Conservation (phyloP, 2,113 vertebrate species). For the Tachycineta bicolor region DNA sequence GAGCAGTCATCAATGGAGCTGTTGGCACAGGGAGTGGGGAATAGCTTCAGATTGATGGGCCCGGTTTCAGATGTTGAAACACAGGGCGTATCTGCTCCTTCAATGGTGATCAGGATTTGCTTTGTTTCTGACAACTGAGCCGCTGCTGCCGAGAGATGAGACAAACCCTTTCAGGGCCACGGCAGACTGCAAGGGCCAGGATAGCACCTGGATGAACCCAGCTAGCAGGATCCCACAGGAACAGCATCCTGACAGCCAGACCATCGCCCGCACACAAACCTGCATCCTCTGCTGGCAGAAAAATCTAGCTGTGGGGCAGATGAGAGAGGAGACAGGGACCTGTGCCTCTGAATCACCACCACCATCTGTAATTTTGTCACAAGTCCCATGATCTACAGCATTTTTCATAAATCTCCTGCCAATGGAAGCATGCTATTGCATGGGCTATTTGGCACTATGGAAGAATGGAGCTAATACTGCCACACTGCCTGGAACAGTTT, state of each 20-base stretch:
- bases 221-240: neutral
- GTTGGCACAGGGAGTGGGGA: conserved; percentile 17
- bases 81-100: conserved; percentile 3
- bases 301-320: neutral
- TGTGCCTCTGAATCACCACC: neutral
- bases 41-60: conserved; percentile 40
- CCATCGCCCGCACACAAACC: neutral
- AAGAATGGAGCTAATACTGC: neutral
- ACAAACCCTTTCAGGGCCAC: neutral
- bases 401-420: neutral
- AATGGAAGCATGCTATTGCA: neutral
- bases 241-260: neutral
- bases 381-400: neutral
- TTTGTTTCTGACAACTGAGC: conserved; percentile 31
- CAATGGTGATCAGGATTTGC: neutral
- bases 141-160: neutral
- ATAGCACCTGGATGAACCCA: neutral
- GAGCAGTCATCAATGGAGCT: conserved; percentile 42
- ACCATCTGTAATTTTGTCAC: neutral
- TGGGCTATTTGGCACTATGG: neutral
- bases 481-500: neutral
- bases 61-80: conserved; percentile 44
- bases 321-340: neutral
- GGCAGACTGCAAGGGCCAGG: neutral
- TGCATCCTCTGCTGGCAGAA: neutral